A percentile compares a stretch with the other conserved stretches of the same genome.
Conservation (phyloP, 1,140 invertebrate genomes). For the Whitmania pigra region DNA sequence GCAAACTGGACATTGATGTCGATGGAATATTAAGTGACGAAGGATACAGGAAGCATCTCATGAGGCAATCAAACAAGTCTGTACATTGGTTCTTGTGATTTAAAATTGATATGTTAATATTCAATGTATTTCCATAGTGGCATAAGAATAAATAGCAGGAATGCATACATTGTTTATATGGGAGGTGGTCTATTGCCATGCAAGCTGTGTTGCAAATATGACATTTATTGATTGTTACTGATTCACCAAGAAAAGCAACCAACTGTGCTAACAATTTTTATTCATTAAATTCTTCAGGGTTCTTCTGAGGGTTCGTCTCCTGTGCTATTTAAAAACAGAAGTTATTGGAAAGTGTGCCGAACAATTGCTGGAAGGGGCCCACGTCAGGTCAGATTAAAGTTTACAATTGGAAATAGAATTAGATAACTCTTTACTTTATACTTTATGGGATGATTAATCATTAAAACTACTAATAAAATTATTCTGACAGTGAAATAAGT, state of each 20-base stretch:
- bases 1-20: conserved; percentile 30
- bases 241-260: too few relatives aligned
- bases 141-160: too few relatives aligned
- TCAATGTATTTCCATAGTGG: too few relatives aligned
- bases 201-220: too few relatives aligned
- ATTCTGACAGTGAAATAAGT: conserved; percentile 33
- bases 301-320: conserved; percentile 74
- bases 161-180: too few relatives aligned
- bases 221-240: too few relatives aligned
- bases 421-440: too few relatives aligned
- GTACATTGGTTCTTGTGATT: conserved; percentile 28
- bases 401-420: too few relatives aligned
- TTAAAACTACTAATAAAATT: too few relatives aligned
- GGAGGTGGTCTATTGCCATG: too few relatives aligned
- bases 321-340: conserved; percentile 95
- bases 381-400: conserved; percentile 67
- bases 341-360: conserved; percentile 65
- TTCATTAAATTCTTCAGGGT: conserved; percentile 52
- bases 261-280: too few relatives aligned
- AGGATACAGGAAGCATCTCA: conserved; percentile 90
- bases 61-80: conserved; percentile 92
- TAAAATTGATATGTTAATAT: not conserved
- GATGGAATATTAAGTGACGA: conserved; percentile 53
- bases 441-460: too few relatives aligned
- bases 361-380: conserved; percentile 47